phyloP scores from a whole-genome alignment of 1,140 invertebrate genomes.

The Brachionus asplanchnoidis region DNA sequence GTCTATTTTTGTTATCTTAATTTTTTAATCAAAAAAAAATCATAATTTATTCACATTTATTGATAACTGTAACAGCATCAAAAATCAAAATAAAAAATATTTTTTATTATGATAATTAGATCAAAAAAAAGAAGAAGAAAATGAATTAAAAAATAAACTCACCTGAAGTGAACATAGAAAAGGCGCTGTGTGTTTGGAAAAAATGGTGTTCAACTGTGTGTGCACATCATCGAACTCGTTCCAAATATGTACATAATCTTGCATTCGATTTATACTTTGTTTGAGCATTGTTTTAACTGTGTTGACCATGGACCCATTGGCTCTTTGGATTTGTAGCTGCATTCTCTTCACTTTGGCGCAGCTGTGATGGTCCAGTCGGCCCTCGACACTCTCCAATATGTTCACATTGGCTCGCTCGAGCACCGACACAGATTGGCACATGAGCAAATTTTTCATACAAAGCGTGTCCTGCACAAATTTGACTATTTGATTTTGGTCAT shows the following conservation, averaged over 20 bases:
- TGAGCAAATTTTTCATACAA: neutral
- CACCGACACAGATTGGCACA: neutral
- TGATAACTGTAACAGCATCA: neutral
- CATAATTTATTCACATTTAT: neutral
- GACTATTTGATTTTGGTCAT: neutral
- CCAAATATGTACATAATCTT: constrained; percentile 22
- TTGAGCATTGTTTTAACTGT: neutral
- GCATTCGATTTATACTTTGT: neutral
- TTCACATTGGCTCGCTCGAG: neutral
- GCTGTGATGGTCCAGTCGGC: neutral
- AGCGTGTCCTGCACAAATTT: neutral
- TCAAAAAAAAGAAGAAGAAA: too few relatives aligned
- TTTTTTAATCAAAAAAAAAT: too few relatives aligned
- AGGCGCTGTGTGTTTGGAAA: neutral
- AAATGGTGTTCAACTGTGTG: neutral
- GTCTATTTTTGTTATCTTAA: too few relatives aligned
- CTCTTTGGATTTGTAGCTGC: neutral
- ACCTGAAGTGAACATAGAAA: neutral
- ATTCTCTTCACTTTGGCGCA: neutral
- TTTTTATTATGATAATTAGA: neutral
- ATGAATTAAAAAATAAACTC: too few relatives aligned
- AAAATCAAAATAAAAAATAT: neutral
- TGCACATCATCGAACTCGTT: neutral
- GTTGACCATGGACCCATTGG: neutral
- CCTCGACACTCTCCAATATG: neutral